A percentile compares a stretch with the other conserved stretches of the same genome.
Conservation (phyloP, 2,888 invertebrate genomes). For the Mechanitis messenoides region DNA sequence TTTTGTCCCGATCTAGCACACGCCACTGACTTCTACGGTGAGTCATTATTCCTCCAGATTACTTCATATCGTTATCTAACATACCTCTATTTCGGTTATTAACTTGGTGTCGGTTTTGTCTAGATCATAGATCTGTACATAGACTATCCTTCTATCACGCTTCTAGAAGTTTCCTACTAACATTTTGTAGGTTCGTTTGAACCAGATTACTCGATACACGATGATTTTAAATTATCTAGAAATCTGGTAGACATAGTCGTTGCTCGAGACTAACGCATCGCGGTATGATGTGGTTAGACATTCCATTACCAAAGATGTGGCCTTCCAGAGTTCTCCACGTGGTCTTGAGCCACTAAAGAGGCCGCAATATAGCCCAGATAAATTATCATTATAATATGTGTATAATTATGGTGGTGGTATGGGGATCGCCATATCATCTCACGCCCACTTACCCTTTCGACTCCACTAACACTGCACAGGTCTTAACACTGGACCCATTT, state of each 20-base stretch:
- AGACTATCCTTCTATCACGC: constrained; percentile 64
- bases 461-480: constrained; percentile 73
- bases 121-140: constrained; percentile 57
- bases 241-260: constrained; percentile 51
- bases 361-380: constrained; percentile 49
- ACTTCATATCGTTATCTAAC: constrained; percentile 56
- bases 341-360: constrained; percentile 45
- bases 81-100: constrained; percentile 49
- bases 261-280: constrained; percentile 37
- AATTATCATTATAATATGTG: constrained; percentile 51
- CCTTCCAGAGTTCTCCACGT: constrained; percentile 78
- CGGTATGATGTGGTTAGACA: constrained; percentile 36
- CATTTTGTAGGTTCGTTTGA: constrained; percentile 51
- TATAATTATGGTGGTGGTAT: constrained; percentile 71
- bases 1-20: constrained; percentile 84
- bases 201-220: constrained; percentile 59
- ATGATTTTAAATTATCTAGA: constrained; percentile 43
- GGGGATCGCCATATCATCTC: constrained; percentile 70
- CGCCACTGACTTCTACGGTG: constrained; percentile 99
- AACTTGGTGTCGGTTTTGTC: constrained; percentile 65
- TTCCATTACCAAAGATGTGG: constrained; percentile 50
- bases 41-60: constrained; percentile 86
- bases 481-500: constrained; percentile 58
- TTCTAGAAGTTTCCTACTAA: constrained; percentile 73
- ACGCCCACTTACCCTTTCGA: constrained; percentile 68